phyloP scores from a whole-genome alignment of 2,797 vertebrate species.

The Lophotriccus pileatus region DNA sequence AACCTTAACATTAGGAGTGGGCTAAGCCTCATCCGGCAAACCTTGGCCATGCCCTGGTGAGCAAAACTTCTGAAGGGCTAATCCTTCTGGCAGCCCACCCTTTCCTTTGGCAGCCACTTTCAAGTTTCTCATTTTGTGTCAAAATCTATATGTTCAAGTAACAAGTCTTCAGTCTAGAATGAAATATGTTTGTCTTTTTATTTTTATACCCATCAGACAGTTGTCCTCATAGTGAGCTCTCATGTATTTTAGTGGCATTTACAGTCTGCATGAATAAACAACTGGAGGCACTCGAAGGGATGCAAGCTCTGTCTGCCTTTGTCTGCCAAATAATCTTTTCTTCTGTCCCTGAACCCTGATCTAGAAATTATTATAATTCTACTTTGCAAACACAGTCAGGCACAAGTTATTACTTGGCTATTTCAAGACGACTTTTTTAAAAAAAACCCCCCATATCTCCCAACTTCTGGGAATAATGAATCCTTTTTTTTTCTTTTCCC shows the following conservation, averaged over 20 bases:
- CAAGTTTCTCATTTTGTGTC: background rate
- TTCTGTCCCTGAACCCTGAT: background rate
- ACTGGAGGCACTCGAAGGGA: background rate
- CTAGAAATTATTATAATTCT: conserved; percentile 14
- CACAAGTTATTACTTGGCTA: background rate
- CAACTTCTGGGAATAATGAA: background rate
- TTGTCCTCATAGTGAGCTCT: background rate
- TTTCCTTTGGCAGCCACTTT: background rate
- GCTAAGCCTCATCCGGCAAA: background rate
- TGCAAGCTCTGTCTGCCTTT: background rate
- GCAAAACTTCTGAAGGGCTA: background rate
- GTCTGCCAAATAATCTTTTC: conserved; percentile 3
- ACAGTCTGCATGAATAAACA: conserved; percentile 31
- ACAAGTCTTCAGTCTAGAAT: background rate
- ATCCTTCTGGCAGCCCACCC: background rate
- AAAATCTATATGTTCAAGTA: background rate
- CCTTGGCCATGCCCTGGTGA: background rate
- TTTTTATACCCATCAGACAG: background rate
- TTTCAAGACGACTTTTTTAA: background rate
- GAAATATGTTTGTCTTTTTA: background rate
- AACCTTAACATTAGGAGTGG: background rate
- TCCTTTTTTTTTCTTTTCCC: background rate
- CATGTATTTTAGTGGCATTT: conserved; percentile 13
- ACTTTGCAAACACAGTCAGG: background rate
- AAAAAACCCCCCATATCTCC: background rate